Base-by-base conservation (phyloP, 2,113 vertebrate species). In the Phylloscopus whistleri region DNA sequence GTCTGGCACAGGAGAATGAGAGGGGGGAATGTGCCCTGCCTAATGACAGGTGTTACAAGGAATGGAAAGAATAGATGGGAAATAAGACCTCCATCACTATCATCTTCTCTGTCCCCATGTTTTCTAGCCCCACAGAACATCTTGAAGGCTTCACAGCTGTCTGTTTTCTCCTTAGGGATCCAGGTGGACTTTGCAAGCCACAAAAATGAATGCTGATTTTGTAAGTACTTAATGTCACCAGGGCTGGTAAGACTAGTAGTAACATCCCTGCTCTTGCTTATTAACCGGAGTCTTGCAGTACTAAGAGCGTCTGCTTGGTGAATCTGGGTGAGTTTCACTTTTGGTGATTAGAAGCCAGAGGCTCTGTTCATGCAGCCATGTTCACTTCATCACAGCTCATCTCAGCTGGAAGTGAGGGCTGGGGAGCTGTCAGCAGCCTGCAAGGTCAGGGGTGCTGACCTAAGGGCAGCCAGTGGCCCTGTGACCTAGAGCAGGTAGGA, bases 101-200 rank as follows among this genome's bases (percentile, higher is more conserved):
- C 1, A 0, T 56, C 26, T 56, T 83, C 30, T 63, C 53, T 68
- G 11, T 64, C 33, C 4, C 27, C 4, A 0, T 44, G 30, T 88
- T 85, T 90, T 91, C 76, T 87, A 74, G 70, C 67, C 55, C 77
- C 13, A 2, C 4, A 46, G 37, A 56, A 44, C 23, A 37, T 66
- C n/a, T 14, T 64, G 53, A 86, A 89, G 19, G 12, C 13, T 74
- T 89, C 30, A 93, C 49, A 39, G 19, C 46, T 58, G 15, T 93
- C 49, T 97, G 28, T 92, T 97, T 37, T 85, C 13, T 85, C n/a
- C 84, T 58, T 97, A 99, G 99, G 99, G 99, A 62, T 99, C 99
- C 78, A 98, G 99, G 44, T 99, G 99, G 99, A 99, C 99, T 26
- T 97, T 99, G 56, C 99, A 99, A 93, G 99, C 99, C 73, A 99